Evolutionary conservation across 1,140 invertebrate species (phyloP), one percentile per base, ranked within the genome.

Genomic region (Drusus annulatus): DNA sequence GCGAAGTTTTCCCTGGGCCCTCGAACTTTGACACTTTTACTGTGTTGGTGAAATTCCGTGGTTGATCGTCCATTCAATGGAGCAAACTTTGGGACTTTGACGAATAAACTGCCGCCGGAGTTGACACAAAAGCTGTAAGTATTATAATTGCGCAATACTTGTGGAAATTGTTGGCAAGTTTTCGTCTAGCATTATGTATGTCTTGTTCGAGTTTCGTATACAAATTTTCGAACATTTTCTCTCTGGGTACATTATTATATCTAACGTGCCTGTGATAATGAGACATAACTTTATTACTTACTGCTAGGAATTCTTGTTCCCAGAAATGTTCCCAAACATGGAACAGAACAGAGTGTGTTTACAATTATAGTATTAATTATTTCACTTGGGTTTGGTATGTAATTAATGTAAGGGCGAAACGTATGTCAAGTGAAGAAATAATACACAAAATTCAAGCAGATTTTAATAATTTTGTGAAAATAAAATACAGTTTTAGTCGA

Each of bases 1-100:
- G 50, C 36, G 7, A 68, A 78, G 58, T 78, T 54, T 51, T 63
- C 17, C 28, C 45, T 19, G 45, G 62, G 6, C 60, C 54, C 13
- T 52, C 19, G 60, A 78, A 78, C 76, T 78, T 78, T 78, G 76
- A 52, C 76, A 78, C 76, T 76, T 76, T 62, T 52, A 60, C 36
- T 16, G 58, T 68, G 60, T 50, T 50, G 76, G 76, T 16, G 62
- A 78, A 78, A 78, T 78, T 78, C 76, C 74, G 60, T 25, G 28
- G 54, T n/a, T 50, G 74, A 76, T 76, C 54, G 58, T 76, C 74
- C 56, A 45, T 60, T 76, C 74, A 50, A 51, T 62, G 74, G 58
- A 50, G 74, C 74, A 76, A 76, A 76, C 25, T 76, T 76, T 21
- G 74, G 13, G 21, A 16, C 76, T 78, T 78, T 65, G 76, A 78